Evolutionary conservation across 1,140 invertebrate genomes (phyloP), one percentile per base, ranked within the genome.

Genomic region (Apis laboriosa): DNA sequence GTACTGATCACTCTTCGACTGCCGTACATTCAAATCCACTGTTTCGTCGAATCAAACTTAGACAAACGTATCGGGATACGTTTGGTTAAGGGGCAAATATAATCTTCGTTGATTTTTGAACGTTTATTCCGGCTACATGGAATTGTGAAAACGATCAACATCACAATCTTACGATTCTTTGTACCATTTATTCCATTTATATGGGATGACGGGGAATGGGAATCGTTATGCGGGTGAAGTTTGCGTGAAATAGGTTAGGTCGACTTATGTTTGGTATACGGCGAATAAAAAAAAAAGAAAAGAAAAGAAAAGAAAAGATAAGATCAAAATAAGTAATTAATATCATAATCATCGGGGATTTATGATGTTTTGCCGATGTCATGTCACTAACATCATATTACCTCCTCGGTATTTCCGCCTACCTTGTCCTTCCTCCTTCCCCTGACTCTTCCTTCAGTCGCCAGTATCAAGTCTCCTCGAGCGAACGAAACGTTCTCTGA

Each of bases 1-100:
- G 43, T 34, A 24, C 43, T 43, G 21, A 78, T 68, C 74, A 56
- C n/a, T 55, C 43, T 58, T 78, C 75, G 76, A 78, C 76, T 78
- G 76, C 63, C 76, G n/a, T 78, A 78, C 64, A 13, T 70, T 78
- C 53, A 15, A 67, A 66, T 28, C 17, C 63, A 28, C 63, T 67
- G 43, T 67, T 55, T 55, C n/a, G n/a, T 77, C 75, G 51, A n/a
- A 28, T 34, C n/a, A 12, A 24, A 55, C 1, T 15, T 9, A 43
- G 17, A 9, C 58, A 21, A 60, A 49, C n/a, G 15, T n/a, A 34
- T 17, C 12, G 7, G 17, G 17, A 51, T 15, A 24, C 68, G 5
- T 28, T 71, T 55, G 58, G 9, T 21, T 28, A 8, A 49, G 9
- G 13, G 24, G 24, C 1, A 11, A 13, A 24, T 13, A 15, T 24